Conservation (phyloP, 2,888 invertebrate species). For the Xanthia icteritia region DNA sequence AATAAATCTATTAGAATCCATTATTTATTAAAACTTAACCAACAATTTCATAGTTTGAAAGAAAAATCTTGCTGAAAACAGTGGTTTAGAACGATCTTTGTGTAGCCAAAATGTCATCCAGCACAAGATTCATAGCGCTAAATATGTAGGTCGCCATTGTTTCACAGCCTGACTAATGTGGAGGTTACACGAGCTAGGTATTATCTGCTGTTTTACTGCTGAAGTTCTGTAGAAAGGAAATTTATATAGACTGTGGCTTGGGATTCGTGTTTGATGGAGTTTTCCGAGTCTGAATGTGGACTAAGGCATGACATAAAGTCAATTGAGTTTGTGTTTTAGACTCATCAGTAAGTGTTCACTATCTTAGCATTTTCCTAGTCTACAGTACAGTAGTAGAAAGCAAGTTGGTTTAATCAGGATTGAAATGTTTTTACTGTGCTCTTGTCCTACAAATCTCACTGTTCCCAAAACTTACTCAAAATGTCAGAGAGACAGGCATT, state of each 20-base stretch:
- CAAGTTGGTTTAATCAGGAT: background rate
- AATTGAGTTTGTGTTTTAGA: background rate
- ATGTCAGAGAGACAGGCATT: too few relatives aligned
- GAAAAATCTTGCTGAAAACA: slow-evolving; percentile 16
- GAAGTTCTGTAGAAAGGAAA: slow-evolving; percentile 38
- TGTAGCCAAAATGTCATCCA: slow-evolving; percentile 6
- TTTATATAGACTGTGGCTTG: background rate
- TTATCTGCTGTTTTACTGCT: slow-evolving; percentile 39
- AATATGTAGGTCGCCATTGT: slow-evolving; percentile 47
- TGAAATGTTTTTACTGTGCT: too few relatives aligned
- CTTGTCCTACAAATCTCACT: too few relatives aligned
- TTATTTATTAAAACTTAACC: background rate
- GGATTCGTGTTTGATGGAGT: slow-evolving; percentile 3
- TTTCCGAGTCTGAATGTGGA: background rate
- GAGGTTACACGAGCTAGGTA: slow-evolving; percentile 32
- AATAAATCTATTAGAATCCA: background rate
- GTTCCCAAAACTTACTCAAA: too few relatives aligned
- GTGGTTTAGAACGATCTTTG: slow-evolving; percentile 3
- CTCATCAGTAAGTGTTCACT: background rate
- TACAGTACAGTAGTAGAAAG: too few relatives aligned
- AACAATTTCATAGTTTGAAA: slow-evolving; percentile 6
- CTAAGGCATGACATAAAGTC: background rate
- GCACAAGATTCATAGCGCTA: slow-evolving; percentile 42
- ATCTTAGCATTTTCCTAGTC: background rate
- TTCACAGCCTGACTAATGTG: slow-evolving; percentile 39